Evolutionary conservation across 1,140 invertebrate species (phyloP).

Genomic region (Ditylenchus dipsaci): DNA sequence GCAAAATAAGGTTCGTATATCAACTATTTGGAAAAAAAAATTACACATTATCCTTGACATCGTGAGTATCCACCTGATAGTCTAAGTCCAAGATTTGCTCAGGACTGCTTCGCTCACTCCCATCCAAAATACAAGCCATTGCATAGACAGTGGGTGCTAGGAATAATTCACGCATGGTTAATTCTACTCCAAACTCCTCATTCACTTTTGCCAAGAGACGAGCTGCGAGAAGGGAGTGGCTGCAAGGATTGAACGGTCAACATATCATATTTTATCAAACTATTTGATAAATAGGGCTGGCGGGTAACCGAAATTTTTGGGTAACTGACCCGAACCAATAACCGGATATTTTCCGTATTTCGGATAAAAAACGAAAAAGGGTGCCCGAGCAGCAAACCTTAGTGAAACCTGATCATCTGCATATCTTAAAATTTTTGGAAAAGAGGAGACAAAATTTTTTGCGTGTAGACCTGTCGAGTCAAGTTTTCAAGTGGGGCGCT

Average conservation of each 20-base stretch:
- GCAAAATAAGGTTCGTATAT: constrained; percentile 17
- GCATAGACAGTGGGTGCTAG: constrained; percentile 59
- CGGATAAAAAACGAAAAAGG: too few species aligned
- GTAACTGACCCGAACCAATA: too few species aligned
- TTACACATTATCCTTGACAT: constrained; percentile 59
- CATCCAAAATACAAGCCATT: constrained; percentile 58
- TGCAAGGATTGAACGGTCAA: constrained; percentile 31
- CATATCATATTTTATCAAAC: too few species aligned
- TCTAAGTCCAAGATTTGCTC: constrained; percentile 53
- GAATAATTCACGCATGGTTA: constrained; percentile 60
- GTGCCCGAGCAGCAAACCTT: too few species aligned
- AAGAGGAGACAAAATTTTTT: too few species aligned
- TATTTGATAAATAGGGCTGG: too few species aligned
- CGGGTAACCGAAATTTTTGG: too few species aligned
- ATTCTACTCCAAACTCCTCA: constrained; percentile 53
- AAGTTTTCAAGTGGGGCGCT: too few species aligned
- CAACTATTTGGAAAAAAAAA: constrained; percentile 2
- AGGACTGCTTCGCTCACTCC: constrained; percentile 31
- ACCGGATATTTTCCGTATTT: too few species aligned
- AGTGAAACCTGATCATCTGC: too few species aligned
- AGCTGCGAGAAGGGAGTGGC: constrained; percentile 63
- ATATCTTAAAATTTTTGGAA: too few species aligned
- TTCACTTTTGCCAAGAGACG: constrained; percentile 59
- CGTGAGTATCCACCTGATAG: constrained; percentile 59
- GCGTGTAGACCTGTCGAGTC: too few species aligned